These are phyloP conservation scores for Grallaria varia DNA, from an alignment of 2,113 vertebrate genomes.

Conservation along the genomic window DNA sequence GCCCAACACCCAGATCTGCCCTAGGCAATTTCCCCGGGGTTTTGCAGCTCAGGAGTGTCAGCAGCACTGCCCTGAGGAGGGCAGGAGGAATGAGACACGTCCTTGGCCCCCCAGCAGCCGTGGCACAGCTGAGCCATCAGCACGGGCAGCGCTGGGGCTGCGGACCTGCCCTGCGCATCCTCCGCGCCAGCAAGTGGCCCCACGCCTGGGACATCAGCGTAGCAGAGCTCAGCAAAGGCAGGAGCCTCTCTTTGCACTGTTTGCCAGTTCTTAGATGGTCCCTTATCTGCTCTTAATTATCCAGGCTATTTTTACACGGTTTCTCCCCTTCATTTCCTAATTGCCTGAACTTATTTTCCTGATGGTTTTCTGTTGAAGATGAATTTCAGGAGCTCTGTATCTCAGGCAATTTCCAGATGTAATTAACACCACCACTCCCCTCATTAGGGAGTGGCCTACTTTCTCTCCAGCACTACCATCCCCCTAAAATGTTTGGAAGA, in stretches of 20 bases:
- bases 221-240: not conserved
- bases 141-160: fast-evolving
- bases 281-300: conserved; percentile 41
- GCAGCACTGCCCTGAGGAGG: fast-evolving
- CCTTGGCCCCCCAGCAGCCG: not conserved
- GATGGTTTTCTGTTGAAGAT: conserved; percentile 47
- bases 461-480: not conserved
- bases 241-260: not conserved
- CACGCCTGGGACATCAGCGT: fast-evolving
- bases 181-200: not conserved
- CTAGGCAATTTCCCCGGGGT: fast-evolving
- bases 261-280: not conserved
- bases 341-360: conserved; percentile 39
- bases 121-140: fast-evolving
- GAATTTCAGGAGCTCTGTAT: conserved; percentile 39
- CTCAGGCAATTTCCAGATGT: conserved; percentile 12
- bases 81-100: fast-evolving
- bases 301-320: conserved; percentile 38
- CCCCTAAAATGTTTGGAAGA: not conserved
- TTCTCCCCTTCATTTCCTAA: not conserved
- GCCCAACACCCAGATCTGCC: not conserved
- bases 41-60: not conserved
- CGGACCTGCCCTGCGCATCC: not conserved
- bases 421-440: conserved; percentile 51
- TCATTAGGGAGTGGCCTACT: conserved; percentile 48